These are phyloP conservation scores for Numida meleagris DNA, from an alignment of 2,113 vertebrate species.

Conservation along the genomic window DNA sequence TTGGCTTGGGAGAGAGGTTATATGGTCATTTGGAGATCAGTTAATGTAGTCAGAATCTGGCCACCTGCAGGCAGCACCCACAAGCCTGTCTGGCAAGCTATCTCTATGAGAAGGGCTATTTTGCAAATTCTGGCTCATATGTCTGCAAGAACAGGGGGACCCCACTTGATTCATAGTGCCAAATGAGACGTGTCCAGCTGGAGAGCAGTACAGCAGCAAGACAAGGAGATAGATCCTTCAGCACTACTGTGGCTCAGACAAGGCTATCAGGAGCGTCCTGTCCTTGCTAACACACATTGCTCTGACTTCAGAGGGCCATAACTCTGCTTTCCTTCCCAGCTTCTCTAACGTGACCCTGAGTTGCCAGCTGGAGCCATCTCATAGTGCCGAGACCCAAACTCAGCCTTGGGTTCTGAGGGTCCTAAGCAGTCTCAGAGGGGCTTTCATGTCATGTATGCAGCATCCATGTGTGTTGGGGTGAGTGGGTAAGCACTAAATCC, in stretches of 20 bases:
- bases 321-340: background rate
- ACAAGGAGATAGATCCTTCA: background rate
- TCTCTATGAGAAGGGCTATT: background rate
- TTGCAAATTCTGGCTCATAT: background rate
- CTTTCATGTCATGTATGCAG: background rate
- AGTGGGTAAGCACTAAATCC: background rate
- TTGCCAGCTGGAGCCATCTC: background rate
- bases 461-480: background rate
- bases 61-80: background rate
- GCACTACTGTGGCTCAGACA: background rate
- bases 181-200: background rate
- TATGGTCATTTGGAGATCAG: background rate
- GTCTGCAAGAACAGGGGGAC: background rate
- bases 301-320: background rate
- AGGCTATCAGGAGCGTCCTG: background rate
- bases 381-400: background rate
- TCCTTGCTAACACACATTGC: background rate
- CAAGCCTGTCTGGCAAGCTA: background rate
- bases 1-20: background rate
- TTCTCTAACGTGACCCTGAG: background rate
- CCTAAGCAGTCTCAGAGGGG: background rate
- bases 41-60: background rate
- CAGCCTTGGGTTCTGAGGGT: background rate
- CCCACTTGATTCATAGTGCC: accelerated
- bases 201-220: background rate